Evolutionary conservation across 2,888 invertebrate species (phyloP).

Genomic region (Parapristionchus giblindavisi): DNA sequence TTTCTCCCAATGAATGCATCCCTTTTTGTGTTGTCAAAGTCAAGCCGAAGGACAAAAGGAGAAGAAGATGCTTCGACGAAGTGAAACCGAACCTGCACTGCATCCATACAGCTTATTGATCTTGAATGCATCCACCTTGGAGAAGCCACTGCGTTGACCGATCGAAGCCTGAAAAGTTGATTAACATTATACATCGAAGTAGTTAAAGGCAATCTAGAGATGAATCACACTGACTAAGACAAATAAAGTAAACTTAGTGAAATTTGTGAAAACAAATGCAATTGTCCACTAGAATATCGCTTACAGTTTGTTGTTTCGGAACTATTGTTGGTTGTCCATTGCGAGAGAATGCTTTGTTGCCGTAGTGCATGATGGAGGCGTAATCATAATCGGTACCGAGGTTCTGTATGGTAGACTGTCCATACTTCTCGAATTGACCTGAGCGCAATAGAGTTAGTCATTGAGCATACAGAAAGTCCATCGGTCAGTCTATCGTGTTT

Average conservation of each 20-base stretch:
- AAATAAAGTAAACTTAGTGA: neutral
- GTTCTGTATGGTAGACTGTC: constrained; percentile 63
- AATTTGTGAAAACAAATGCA: neutral
- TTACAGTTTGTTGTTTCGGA: constrained; percentile 53
- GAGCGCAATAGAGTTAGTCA: too few relatives aligned
- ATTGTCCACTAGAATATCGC: neutral
- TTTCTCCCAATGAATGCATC: too few relatives aligned
- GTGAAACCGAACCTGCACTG: constrained; percentile 51
- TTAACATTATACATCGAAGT: neutral
- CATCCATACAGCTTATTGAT: constrained; percentile 68
- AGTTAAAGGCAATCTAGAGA: neutral
- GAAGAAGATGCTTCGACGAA: too few relatives aligned
- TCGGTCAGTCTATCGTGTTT: too few relatives aligned
- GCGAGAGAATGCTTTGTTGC: constrained; percentile 64
- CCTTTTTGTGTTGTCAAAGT: constrained; percentile 34
- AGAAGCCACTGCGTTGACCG: constrained; percentile 67
- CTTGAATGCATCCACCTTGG: constrained; percentile 64
- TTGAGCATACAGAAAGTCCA: too few relatives aligned
- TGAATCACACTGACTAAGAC: neutral
- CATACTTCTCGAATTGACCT: constrained; percentile 69
- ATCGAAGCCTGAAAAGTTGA: constrained; percentile 51
- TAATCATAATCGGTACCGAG: constrained; percentile 67
- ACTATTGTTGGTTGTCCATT: constrained; percentile 68
- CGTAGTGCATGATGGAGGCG: constrained; percentile 68
- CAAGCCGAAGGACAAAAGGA: constrained; percentile 8